phyloP scores from a whole-genome alignment of 1,140 invertebrate genomes.

The Dendrolimus kikuchii region DNA sequence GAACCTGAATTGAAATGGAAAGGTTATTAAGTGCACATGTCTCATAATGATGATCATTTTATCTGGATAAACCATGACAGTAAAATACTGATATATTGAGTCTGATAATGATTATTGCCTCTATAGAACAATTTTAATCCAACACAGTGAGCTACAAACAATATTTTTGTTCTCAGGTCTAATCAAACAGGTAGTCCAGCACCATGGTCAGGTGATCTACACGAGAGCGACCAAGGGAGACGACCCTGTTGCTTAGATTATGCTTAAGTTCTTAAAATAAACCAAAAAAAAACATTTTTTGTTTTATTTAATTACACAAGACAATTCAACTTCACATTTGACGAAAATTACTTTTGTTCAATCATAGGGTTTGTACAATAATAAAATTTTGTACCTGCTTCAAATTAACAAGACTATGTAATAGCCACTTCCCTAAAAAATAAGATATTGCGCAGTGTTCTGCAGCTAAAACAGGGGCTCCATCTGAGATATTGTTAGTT shows the following conservation, averaged over 20 bases:
- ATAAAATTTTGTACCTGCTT: too few relatives aligned
- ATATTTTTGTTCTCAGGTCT: slow-evolving; percentile 78
- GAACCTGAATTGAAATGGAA: too few relatives aligned
- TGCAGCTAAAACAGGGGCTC: too few relatives aligned
- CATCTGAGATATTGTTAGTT: too few relatives aligned
- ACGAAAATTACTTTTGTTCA: too few relatives aligned
- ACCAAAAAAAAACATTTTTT: slow-evolving; percentile 7
- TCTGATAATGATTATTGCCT: slow-evolving; percentile 45
- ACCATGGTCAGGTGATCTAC: slow-evolving; percentile 97
- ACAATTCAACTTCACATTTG: not conserved
- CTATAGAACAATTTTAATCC: not conserved
- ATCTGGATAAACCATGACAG: slow-evolving; percentile 59
- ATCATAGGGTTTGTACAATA: too few relatives aligned
- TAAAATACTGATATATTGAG: slow-evolving; percentile 76
- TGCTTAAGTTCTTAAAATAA: slow-evolving; percentile 44
- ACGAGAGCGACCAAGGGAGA: slow-evolving; percentile 97
- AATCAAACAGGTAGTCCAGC: slow-evolving; percentile 97
- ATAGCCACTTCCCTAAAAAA: too few relatives aligned
- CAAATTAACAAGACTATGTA: too few relatives aligned
- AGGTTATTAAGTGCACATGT: not conserved
- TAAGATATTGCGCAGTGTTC: too few relatives aligned
- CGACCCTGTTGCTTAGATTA: slow-evolving; percentile 74
- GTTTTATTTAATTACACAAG: slow-evolving; percentile 1
- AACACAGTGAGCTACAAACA: not conserved
- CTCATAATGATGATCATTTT: slow-evolving; percentile 45